Conservation (phyloP, 2,797 vertebrate genomes). For the Sebastes melanostomus region DNA sequence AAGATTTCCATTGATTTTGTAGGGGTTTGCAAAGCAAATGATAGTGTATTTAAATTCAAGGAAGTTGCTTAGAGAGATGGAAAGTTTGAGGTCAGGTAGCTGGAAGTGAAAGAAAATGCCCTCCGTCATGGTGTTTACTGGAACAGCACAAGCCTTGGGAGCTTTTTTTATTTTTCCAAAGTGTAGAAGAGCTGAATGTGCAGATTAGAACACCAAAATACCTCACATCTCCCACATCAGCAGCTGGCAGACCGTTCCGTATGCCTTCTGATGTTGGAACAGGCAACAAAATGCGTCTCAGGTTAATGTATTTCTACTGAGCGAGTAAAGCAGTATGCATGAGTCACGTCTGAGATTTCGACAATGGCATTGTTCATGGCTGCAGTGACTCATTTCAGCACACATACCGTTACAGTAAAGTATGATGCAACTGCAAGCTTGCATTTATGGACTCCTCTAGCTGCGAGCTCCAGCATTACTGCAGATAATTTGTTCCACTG, state of each 20-base stretch:
- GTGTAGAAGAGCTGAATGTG: constrained; percentile 36
- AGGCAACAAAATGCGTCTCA: neutral
- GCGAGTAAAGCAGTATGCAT: neutral
- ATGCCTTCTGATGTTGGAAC: constrained; percentile 32
- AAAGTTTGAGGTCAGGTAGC: constrained; percentile 43
- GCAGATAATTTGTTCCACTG: neutral
- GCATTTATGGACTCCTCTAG: neutral
- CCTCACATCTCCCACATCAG: constrained; percentile 31
- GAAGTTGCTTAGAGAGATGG: constrained; percentile 38
- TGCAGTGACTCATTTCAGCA: constrained; percentile 27
- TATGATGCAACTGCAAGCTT: constrained; percentile 6
- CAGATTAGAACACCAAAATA: constrained; percentile 29
- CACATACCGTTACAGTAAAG: neutral
- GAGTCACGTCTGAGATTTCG: constrained; percentile 26
- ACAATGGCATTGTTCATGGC: neutral
- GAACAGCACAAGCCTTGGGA: constrained; percentile 2
- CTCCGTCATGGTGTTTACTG: constrained; percentile 23
- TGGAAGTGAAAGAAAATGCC: constrained; percentile 34
- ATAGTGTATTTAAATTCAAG: constrained; percentile 43
- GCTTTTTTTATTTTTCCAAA: constrained; percentile 29
- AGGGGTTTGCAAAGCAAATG: constrained; percentile 40
- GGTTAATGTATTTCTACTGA: constrained; percentile 12
- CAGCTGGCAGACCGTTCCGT: constrained; percentile 9
- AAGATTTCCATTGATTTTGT: constrained; percentile 61
- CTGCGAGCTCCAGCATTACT: neutral